A percentile compares a stretch with the other conserved stretches of the same genome.
phyloP scores from a whole-genome alignment of 2,113 vertebrate species.

The Anhinga rufa region DNA sequence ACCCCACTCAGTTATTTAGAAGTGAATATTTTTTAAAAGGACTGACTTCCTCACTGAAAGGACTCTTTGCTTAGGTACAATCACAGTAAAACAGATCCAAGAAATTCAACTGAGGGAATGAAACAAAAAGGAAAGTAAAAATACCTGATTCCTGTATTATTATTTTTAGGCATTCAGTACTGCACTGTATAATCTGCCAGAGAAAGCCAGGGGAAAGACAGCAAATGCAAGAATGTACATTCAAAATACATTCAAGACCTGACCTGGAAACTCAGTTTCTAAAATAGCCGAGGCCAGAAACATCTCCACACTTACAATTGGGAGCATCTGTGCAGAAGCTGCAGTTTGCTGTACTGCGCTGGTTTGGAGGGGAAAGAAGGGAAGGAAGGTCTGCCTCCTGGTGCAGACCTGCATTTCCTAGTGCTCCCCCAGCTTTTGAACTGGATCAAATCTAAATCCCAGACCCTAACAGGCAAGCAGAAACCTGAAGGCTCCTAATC shows the following conservation, averaged over 20 bases:
- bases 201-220: neutral
- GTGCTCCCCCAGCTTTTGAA: neutral
- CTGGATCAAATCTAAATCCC: neutral
- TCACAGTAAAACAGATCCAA: neutral
- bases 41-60: neutral
- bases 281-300: neutral
- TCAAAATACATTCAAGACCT: neutral
- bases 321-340: neutral
- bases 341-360: accelerated
- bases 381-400: neutral
- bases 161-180: neutral
- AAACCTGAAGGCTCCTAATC: neutral
- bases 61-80: neutral
- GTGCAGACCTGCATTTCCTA: neutral
- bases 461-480: neutral
- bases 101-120: neutral
- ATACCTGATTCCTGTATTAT: neutral
- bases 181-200: neutral
- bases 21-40: neutral
- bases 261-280: neutral
- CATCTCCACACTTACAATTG: neutral
- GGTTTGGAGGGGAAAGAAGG: neutral
- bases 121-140: neutral
- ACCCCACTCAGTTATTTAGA: constrained; percentile 19
- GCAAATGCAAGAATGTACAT: neutral